Base-by-base conservation (phyloP, 2,797 vertebrate species). In the Megaceryle alcyon region DNA sequence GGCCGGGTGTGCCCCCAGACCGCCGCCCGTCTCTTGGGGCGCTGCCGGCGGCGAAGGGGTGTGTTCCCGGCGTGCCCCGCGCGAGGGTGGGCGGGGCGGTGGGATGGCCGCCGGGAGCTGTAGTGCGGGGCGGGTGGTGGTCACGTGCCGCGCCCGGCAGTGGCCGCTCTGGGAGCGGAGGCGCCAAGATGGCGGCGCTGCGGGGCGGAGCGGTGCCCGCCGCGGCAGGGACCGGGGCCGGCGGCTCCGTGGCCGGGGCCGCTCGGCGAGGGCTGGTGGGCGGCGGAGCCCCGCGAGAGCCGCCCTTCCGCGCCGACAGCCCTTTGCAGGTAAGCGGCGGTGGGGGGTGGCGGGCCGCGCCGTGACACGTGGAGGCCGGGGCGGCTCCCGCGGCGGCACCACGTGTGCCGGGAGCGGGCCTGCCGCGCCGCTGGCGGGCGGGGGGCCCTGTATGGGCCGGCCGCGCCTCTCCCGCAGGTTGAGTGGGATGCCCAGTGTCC, bases 341-440 rank as follows among this genome's bases (percentile, higher is more conserved):
- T 14, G 49, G 31, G 9, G 56, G 5, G 44, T 57, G 56, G 18
- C 33, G 90, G 70, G 33, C 81, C 41, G 59, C 35, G 59, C 85
- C 33, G 75, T 89, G 81, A 86, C 92, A 86, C 92, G 82, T 87
- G 88, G 92, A 94, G 89, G 92, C 92, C 79, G 92, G 92, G 92
- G 92, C 88, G 88, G 84, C 88, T 88, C 92, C 92, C 75, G 69
- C 59, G 28, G 86, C 73, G 10, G 71, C 85, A 82, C 92, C 92
- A 92, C 92, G 92, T 92, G 92, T 91, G 71, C 61, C 17, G 89
- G 63, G 39, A 72, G 43, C 54, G 77, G 89, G 89, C 89, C 80
- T 39, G 51, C 41, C 23, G 53, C 14, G 39, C 66, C 49, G 73
- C 66, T 33, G 49, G 82, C 56, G 68, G 37, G 14, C 29, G 13